Percentiles rank a stretch among this genome's conserved stretches.
Evolutionary conservation across 2,888 invertebrate species (phyloP).

Genomic region (Micropterix aruncella): DNA sequence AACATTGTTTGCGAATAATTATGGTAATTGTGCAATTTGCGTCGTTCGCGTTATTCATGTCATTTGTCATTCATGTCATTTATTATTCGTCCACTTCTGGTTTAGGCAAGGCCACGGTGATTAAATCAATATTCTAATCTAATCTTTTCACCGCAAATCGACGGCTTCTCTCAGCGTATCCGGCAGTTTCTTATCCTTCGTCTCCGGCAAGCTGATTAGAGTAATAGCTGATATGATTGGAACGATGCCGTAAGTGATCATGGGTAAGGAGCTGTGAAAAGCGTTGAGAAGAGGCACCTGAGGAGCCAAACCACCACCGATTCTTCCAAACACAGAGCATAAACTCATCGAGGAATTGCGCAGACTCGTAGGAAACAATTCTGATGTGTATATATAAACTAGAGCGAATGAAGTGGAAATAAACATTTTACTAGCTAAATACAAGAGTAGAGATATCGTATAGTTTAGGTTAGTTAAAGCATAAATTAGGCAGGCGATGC

Average conservation of each 20-base stretch:
- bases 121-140: too few species aligned
- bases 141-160: too few species aligned
- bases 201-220: constrained; percentile 29
- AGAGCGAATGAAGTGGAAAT: constrained; percentile 39
- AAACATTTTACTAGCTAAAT: constrained; percentile 35
- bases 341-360: constrained; percentile 39
- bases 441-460: constrained; percentile 16
- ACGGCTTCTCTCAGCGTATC: constrained; percentile 27
- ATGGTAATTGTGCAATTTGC: too few species aligned
- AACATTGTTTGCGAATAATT: too few species aligned
- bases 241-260: constrained; percentile 26
- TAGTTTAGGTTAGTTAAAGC: neutral
- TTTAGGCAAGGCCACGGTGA: too few species aligned
- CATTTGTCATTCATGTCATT: too few species aligned
- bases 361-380: constrained; percentile 42
- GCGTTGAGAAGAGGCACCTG: constrained; percentile 37
- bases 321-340: constrained; percentile 44
- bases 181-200: constrained; percentile 23
- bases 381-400: constrained; percentile 39
- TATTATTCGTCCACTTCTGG: too few species aligned
- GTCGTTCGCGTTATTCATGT: too few species aligned
- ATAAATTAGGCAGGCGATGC: constrained; percentile 23
- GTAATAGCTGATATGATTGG: constrained; percentile 23
- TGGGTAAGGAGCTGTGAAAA: constrained; percentile 19
- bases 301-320: constrained; percentile 44